phyloP scores from a whole-genome alignment of 2,113 vertebrate species.

The Hymenochirus boettgeri region DNA sequence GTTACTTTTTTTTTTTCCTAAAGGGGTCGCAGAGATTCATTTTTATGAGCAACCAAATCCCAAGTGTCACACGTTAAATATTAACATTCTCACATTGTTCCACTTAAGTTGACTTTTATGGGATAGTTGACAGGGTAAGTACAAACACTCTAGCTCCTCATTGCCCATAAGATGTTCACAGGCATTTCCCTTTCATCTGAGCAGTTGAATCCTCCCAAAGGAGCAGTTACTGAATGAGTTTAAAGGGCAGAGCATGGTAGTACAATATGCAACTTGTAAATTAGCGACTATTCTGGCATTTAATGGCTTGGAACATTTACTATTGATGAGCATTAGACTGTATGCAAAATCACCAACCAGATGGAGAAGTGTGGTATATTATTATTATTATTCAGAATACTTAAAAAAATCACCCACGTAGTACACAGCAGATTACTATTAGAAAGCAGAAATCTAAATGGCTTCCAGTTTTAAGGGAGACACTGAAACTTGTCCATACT shows the following conservation, averaged over 20 bases:
- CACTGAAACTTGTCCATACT: too few relatives aligned
- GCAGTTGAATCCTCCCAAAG: background rate
- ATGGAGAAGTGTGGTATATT: background rate
- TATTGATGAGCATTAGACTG: background rate
- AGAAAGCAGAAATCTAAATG: too few relatives aligned
- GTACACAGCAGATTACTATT: background rate
- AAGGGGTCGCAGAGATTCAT: too few relatives aligned
- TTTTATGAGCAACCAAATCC: background rate
- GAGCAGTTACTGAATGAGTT: background rate
- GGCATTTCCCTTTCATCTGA: background rate
- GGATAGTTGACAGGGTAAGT: background rate
- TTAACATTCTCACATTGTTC: constrained; percentile 16
- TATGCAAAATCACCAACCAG: background rate
- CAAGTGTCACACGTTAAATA: background rate
- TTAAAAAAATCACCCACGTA: background rate
- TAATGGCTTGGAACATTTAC: background rate
- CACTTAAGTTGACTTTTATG: constrained; percentile 1
- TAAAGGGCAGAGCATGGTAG: background rate
- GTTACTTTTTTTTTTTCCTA: background rate
- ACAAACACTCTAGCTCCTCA: background rate
- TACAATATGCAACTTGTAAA: background rate
- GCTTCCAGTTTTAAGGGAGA: too few relatives aligned
- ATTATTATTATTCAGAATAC: too few relatives aligned
- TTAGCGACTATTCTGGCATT: background rate
- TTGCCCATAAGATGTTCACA: background rate